Base-by-base conservation (phyloP, 2,113 vertebrate species). In the Steatornis caripensis region DNA sequence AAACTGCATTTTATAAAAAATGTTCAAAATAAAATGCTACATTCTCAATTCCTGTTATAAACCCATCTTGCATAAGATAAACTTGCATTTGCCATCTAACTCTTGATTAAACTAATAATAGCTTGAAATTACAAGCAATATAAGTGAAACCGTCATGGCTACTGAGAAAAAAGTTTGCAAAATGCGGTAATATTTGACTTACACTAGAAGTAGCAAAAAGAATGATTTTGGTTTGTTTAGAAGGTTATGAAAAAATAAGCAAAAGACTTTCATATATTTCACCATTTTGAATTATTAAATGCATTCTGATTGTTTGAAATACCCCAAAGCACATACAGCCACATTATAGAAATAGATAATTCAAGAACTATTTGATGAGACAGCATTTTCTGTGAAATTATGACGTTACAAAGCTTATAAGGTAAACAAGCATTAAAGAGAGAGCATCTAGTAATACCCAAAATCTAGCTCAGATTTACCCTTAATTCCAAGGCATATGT, bases 301-400 rank as follows among this genome's bases (percentile, higher is more conserved):
- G 4, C 12, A 2, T 70, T 82, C 21, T 48, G 39, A 41, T 66
- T 61, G 17, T 16, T 70, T 72, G 5, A 74, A 78, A 54, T 58
- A 74, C 11, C 26, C 3, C 13, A 55, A 85, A 79, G 27, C 5
- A 48, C 11, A 36, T 32, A 79, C 0, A 0, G 7, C 13, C 37
- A 39, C 5, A 5, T 24, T n/a, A 10, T 19, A 9, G 34, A 87
- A 88, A 80, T 3, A 57, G 49, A 22, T 37, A 41, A 86, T 69
- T 45, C 27, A 68, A 49, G 12, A 68, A 32, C 4, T 23, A n/a
- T 76, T 79, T 79, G 36, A 57, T 30, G 17, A 30, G 20, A 86
- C 3, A 74, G 30, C 1, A 6, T 77, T 79, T 90, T 74, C 19
- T 86, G 22, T 65, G 30, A 66, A 80, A 49, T 77, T 34, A 58